Conservation (phyloP, 2,888 invertebrate genomes). For the Philereme vetulata region DNA sequence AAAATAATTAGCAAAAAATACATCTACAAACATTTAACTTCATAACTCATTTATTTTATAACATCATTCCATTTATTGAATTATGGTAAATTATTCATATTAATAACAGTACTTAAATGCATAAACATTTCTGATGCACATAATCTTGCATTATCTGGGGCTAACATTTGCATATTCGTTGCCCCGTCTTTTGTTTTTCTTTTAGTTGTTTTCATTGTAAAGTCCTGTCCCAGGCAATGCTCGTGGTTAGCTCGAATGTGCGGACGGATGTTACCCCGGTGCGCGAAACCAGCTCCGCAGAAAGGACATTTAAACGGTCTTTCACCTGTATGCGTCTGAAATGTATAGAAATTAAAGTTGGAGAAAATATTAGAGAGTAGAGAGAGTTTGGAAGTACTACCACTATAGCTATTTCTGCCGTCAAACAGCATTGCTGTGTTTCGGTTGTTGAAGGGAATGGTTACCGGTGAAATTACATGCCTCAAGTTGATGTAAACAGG, state of each 20-base stretch:
- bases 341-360: conserved; percentile 3
- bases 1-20: too few relatives aligned
- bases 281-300: conserved; percentile 30
- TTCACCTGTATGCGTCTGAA: conserved; percentile 35
- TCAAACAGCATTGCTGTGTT: too few relatives aligned
- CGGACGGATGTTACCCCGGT: conserved; percentile 30
- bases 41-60: too few relatives aligned
- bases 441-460: too few relatives aligned
- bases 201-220: background rate
- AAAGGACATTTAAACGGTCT: conserved; percentile 32
- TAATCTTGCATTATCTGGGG: background rate
- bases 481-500: too few relatives aligned
- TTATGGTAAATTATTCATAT: background rate
- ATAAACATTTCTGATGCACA: conserved; percentile 3
- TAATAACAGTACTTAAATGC: conserved; percentile 1
- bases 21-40: too few relatives aligned
- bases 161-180: background rate
- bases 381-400: too few relatives aligned
- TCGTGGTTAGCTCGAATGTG: conserved; percentile 31
- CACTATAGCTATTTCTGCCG: too few relatives aligned
- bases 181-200: background rate
- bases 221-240: background rate
- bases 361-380: background rate
- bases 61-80: too few relatives aligned
- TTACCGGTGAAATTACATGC: too few relatives aligned